phyloP scores from a whole-genome alignment of 2,113 vertebrate genomes.

The Aphelocoma coerulescens region DNA sequence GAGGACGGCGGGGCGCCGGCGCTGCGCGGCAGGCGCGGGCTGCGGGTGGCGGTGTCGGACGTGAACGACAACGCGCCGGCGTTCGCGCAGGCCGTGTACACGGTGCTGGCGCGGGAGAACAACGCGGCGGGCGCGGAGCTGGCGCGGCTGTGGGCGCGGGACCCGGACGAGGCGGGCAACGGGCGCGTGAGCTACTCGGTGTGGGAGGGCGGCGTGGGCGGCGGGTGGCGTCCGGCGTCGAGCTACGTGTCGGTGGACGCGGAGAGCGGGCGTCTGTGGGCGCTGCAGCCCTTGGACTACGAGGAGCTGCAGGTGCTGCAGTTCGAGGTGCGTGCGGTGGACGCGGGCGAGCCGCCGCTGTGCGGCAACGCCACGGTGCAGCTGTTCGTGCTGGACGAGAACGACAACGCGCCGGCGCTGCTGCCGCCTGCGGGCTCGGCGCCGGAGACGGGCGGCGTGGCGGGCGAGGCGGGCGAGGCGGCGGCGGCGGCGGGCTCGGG shows the following conservation, averaged over 20 bases:
- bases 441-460: too few species aligned
- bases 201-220: neutral
- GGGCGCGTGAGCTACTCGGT: slow-evolving; percentile 67
- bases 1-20: too few species aligned
- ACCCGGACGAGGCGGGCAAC: slow-evolving; percentile 73
- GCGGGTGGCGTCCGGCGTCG: neutral
- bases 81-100: slow-evolving; percentile 69
- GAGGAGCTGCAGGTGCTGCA: too few species aligned
- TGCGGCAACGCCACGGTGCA: too few species aligned
- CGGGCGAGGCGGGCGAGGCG: too few species aligned
- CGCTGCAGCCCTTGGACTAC: too few species aligned
- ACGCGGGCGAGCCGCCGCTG: too few species aligned
- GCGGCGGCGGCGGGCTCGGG: too few species aligned
- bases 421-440: neutral
- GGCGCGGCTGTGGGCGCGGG: slow-evolving; percentile 58
- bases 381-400: neutral
- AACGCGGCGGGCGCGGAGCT: slow-evolving; percentile 67
- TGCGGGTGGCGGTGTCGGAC: neutral
- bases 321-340: too few species aligned
- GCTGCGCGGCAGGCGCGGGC: too few species aligned
- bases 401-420: neutral
- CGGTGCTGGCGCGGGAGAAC: slow-evolving; percentile 63
- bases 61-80: slow-evolving; percentile 79
- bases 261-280: neutral
- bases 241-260: slow-evolving; percentile 58